Evolutionary conservation across 2,797 vertebrate genomes (phyloP).

Genomic region (Agapornis canus): DNA sequence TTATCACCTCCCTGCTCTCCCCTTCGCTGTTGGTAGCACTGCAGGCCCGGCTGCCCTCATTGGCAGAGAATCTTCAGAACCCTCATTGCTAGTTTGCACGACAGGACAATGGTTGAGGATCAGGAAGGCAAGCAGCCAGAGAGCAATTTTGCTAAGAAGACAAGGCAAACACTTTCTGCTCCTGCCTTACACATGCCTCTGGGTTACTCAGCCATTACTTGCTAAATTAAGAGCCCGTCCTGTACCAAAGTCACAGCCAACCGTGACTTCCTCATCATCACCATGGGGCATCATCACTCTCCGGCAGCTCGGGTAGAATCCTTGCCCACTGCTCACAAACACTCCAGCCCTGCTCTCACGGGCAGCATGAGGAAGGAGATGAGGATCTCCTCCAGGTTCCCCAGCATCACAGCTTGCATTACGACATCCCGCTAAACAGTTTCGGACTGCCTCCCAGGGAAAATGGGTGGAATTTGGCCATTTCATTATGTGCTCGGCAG

Average conservation of each 20-base stretch:
- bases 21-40: not conserved
- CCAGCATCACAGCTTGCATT: not conserved
- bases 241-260: not conserved
- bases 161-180: not conserved
- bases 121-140: not conserved
- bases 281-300: not conserved
- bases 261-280: not conserved
- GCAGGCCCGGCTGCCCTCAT: not conserved
- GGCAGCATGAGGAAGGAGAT: rapidly evolving
- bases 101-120: not conserved
- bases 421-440: rapidly evolving
- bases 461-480: not conserved
- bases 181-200: not conserved
- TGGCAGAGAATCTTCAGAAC: not conserved
- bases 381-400: not conserved
- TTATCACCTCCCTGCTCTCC: not conserved
- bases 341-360: rapidly evolving
- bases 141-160: not conserved
- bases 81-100: not conserved
- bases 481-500: not conserved
- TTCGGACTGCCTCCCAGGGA: not conserved
- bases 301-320: not conserved
- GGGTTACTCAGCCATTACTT: conserved; percentile 4
- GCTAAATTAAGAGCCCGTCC: not conserved
- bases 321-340: rapidly evolving